Conservation (phyloP, 2,113 vertebrate species). For the Sapajus apella region DNA sequence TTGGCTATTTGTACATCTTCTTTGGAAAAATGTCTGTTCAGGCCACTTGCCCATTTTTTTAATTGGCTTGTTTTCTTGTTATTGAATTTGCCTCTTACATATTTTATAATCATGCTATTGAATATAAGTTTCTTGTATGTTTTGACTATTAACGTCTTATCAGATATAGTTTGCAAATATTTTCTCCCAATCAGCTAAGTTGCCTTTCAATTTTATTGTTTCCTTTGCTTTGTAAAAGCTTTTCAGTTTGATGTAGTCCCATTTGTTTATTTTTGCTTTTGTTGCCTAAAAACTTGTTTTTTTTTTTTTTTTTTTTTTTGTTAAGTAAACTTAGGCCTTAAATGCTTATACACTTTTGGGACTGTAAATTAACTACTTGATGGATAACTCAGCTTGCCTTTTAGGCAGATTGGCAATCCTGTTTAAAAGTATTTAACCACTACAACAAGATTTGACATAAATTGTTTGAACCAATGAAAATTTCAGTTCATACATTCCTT, state of each 20-base stretch:
- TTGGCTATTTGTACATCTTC: background rate
- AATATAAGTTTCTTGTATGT: background rate
- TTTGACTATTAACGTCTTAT: background rate
- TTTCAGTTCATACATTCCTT: background rate
- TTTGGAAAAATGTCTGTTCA: background rate
- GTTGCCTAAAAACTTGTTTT: background rate
- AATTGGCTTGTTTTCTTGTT: background rate
- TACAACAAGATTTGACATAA: background rate
- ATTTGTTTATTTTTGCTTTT: background rate
- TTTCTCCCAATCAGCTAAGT: background rate
- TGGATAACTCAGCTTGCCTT: background rate
- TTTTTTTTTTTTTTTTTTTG: background rate
- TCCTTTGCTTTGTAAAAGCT: background rate
- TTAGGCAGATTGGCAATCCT: background rate
- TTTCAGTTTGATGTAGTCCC: background rate
- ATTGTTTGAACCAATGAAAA: background rate
- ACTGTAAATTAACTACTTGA: background rate
- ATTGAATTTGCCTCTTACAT: background rate
- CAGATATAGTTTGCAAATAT: background rate
- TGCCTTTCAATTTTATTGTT: background rate
- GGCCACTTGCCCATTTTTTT: background rate
- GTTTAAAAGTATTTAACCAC: background rate
- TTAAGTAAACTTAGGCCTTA: background rate
- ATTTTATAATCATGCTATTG: background rate
- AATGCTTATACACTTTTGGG: background rate